These are phyloP conservation scores for Clarias pachynema DNA, from an alignment of 2,797 vertebrate genomes.

Conservation along the genomic window DNA sequence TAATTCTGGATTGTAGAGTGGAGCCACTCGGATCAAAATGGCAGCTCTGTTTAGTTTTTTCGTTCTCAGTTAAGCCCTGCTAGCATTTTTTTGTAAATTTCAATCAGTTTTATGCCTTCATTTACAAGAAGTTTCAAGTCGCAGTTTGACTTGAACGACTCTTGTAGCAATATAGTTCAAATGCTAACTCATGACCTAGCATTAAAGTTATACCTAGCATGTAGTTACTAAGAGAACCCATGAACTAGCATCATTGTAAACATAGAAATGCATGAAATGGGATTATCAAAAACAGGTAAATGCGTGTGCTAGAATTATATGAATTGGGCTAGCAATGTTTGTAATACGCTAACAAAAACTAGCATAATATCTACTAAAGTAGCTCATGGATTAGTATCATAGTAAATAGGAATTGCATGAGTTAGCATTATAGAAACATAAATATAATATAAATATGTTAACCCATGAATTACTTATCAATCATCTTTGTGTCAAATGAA, in stretches of 20 bases:
- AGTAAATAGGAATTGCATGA: background rate
- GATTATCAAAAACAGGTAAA: background rate
- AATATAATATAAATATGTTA: background rate
- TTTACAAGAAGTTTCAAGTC: no score
- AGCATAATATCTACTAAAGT: background rate
- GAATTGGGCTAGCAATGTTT: background rate
- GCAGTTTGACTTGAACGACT: no score
- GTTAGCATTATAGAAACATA: background rate
- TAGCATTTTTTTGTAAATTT: no score
- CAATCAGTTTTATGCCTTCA: no score
- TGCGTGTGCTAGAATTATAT: background rate
- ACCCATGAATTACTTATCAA: background rate
- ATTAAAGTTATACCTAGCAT: background rate
- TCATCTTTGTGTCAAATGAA: background rate
- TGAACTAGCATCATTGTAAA: background rate
- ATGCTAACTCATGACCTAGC: background rate
- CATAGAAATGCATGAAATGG: background rate
- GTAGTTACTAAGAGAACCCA: background rate
- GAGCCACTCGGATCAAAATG: no score
- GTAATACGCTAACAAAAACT: background rate
- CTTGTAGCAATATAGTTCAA: background rate
- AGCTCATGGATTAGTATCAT: background rate
- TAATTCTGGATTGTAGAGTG: no score
- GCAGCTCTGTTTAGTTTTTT: no score
- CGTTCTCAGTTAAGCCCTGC: no score